Base-by-base conservation (phyloP, 2,888 invertebrate species). In the Melanophora roralis region DNA sequence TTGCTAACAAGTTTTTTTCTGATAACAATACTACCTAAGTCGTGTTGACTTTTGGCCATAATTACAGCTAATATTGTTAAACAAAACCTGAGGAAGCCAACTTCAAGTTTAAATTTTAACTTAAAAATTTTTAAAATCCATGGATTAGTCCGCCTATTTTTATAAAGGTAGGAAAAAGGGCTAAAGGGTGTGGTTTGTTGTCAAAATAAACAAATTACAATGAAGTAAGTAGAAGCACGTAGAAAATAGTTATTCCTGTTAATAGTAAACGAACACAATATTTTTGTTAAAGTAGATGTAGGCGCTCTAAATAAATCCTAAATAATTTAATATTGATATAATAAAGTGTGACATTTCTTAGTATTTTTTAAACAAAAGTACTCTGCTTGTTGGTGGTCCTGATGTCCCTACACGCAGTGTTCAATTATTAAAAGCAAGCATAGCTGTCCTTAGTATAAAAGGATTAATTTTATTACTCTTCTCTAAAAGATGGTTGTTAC, bases 121-220 rank as follows among this genome's bases (percentile, higher is more conserved):
- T 27, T 19, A 0, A n/a, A 45, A 67, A 34, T 49, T 16, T 23
- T 14, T 55, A 65, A 78, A 78, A 68, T 75, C 67, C 74, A 78
- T 75, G 68, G 71, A 75, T 72, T 72, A 77, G 51, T 59, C 53
- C 2, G 19, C 65, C 23, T 59, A 65, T 65, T 77, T 57, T 47
- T 16, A 7, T 5, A 34, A 32, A 11, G 40, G n/a, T 6, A 1
- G 7, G 14, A 27, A 14, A 19, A 1, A 27, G n/a, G 14, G 11
- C 19, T 68, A 49, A 45, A 67, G 60, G 81, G 78, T 78, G 75
- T 67, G n/a, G 23, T 64, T 65, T 77, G 77, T 81, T 81, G 68
- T 65, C 77, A 81, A 69, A 81, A 77, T 71, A 77, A 47, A 69
- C 65, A 81, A 81, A 72, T 81, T 74, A 43, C 12, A 2, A 27